These are phyloP conservation scores for Sebastes steindachneri DNA, from an alignment of 2,797 vertebrate species.

Conservation along the genomic window DNA sequence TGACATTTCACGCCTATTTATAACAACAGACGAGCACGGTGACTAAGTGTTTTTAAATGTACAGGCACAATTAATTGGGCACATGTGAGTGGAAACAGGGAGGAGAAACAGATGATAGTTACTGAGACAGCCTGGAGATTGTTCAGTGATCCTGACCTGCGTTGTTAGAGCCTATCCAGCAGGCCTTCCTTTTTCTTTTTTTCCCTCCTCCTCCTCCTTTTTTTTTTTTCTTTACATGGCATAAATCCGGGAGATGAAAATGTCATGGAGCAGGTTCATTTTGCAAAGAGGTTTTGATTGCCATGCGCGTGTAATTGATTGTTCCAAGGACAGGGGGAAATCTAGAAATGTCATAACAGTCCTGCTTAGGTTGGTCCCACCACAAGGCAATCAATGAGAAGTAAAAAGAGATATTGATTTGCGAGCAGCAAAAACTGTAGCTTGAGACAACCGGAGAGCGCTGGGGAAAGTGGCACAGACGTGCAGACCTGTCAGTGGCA, in stretches of 20 bases:
- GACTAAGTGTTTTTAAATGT: constrained; percentile 51
- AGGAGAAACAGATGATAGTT: constrained; percentile 42
- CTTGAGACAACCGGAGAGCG: constrained; percentile 82
- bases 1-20: constrained; percentile 74
- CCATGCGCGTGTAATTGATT: constrained; percentile 88
- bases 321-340: constrained; percentile 90
- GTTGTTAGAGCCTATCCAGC: constrained; percentile 58
- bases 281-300: constrained; percentile 91
- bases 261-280: constrained; percentile 89
- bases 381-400: constrained; percentile 87
- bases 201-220: constrained; percentile 28
- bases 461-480: constrained; percentile 80
- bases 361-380: constrained; percentile 87
- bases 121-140: constrained; percentile 52
- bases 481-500: constrained; percentile 82
- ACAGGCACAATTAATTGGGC: constrained; percentile 53
- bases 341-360: constrained; percentile 91
- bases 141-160: constrained; percentile 66
- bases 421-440: constrained; percentile 84
- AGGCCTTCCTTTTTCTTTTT: constrained; percentile 31
- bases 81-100: constrained; percentile 29
- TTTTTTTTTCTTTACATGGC: constrained; percentile 67
- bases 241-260: constrained; percentile 90
- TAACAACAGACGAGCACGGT: constrained; percentile 57
- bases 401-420: constrained; percentile 89